These are phyloP conservation scores for Microcebus murinus DNA, from an alignment of 2,113 vertebrate species.

Conservation along the genomic window DNA sequence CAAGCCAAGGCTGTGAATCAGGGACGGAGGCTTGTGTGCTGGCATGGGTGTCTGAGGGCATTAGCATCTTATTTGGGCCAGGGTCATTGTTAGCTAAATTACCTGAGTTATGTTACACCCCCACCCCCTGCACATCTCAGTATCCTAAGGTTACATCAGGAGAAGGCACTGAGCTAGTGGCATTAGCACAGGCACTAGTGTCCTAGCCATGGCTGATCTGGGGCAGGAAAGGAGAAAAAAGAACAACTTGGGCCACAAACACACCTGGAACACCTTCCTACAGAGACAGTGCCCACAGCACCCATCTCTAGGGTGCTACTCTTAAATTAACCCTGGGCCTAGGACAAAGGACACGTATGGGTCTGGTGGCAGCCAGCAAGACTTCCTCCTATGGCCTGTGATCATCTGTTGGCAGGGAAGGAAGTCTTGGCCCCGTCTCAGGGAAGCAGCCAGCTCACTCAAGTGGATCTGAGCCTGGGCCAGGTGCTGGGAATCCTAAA, in stretches of 20 bases:
- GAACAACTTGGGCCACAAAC: neutral
- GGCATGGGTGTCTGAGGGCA: neutral
- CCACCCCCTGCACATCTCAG: too few relatives aligned
- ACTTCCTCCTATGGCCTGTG: neutral
- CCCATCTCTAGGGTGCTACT: neutral
- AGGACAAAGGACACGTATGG: neutral
- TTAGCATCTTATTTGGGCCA: neutral
- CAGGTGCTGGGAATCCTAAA: neutral
- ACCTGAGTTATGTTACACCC: too few relatives aligned
- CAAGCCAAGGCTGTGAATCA: neutral
- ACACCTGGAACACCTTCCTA: neutral
- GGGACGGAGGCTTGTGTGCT: neutral
- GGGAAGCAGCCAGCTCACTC: neutral
- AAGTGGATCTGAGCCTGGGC: neutral
- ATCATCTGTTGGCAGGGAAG: neutral
- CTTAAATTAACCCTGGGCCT: neutral
- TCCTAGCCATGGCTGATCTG: neutral
- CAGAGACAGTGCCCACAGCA: fast-evolving
- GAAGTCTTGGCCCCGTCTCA: neutral
- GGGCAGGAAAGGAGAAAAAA: neutral
- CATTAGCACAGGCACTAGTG: neutral
- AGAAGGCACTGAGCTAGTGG: neutral
- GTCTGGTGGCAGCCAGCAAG: neutral
- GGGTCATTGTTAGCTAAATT: neutral
- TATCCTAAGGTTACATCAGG: neutral